Percentiles rank a stretch among this genome's conserved stretches.
Evolutionary conservation across 2,797 vertebrate species (phyloP).

Genomic region (Sebastes taczanowskii): DNA sequence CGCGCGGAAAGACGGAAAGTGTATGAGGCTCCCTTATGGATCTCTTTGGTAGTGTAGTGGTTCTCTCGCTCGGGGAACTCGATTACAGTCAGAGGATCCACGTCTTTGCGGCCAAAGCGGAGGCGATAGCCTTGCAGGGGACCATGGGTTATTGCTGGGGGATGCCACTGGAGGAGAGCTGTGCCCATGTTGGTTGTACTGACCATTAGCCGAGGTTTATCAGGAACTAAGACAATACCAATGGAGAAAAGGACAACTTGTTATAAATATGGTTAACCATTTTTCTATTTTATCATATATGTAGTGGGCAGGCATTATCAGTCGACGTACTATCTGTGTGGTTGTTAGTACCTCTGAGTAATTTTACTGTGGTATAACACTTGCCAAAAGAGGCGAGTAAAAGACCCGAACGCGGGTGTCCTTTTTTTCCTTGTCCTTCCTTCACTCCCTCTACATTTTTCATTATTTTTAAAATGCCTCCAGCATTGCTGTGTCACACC

Average conservation of each 20-base stretch:
- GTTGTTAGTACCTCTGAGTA: neutral
- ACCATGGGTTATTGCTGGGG: conserved; percentile 92
- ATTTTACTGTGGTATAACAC: neutral
- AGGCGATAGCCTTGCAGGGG: conserved; percentile 94
- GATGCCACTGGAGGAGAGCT: conserved; percentile 97
- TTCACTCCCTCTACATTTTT: conserved; percentile 29
- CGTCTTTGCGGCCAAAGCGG: conserved; percentile 94
- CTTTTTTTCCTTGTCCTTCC: neutral
- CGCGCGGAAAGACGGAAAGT: conserved; percentile 94
- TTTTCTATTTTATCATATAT: neutral
- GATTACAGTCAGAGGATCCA: conserved; percentile 90
- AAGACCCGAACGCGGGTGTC: neutral
- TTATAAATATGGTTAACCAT: conserved; percentile 3
- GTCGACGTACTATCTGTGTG: neutral
- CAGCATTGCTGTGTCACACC: conserved; percentile 47
- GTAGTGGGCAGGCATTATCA: neutral
- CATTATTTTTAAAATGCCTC: conserved; percentile 55
- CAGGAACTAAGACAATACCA: conserved; percentile 89
- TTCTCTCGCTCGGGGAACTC: conserved; percentile 97
- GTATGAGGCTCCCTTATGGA: conserved; percentile 96
- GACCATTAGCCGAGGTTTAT: conserved; percentile 95
- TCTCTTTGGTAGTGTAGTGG: conserved; percentile 97
- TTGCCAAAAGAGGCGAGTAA: neutral
- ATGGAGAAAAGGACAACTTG: conserved; percentile 43
- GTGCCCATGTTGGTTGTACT: conserved; percentile 99